Percentiles rank a stretch among this genome's conserved stretches.
These are phyloP conservation scores for Suricata suricatta DNA, from an alignment of 2,113 vertebrate species.

Conservation along the genomic window DNA sequence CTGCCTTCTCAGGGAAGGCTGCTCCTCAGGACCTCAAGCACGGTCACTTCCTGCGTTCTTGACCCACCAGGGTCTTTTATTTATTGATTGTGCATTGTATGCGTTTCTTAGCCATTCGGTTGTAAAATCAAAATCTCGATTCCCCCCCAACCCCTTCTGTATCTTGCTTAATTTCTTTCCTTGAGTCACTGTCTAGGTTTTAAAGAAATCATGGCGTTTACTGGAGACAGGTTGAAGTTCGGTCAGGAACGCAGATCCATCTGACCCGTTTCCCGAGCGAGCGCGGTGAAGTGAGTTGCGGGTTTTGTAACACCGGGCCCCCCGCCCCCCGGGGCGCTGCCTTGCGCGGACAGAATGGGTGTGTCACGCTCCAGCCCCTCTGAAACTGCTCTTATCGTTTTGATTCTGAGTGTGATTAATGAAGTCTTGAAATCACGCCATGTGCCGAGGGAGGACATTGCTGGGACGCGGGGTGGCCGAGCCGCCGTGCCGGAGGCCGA, in stretches of 20 bases:
- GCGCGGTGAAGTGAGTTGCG: not conserved
- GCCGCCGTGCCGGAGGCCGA: not conserved
- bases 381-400: not conserved
- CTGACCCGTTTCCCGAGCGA: not conserved
- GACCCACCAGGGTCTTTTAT: not conserved
- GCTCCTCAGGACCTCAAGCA: not conserved
- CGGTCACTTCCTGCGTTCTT: not conserved
- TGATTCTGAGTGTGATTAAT: not conserved
- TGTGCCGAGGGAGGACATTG: not conserved
- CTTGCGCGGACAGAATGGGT: not conserved
- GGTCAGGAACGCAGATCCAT: not conserved
- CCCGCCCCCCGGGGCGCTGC: rapidly evolving
- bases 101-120: not conserved
- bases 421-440: not conserved
- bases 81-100: not conserved
- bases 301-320: not conserved
- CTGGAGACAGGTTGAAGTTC: not conserved
- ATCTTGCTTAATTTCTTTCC: not conserved
- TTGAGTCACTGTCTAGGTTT: not conserved
- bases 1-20: not conserved
- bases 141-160: not conserved
- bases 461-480: not conserved
- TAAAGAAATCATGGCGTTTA: not conserved
- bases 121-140: not conserved
- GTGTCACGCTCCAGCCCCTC: not conserved